A percentile compares a stretch with the other conserved stretches of the same genome.
phyloP scores from a whole-genome alignment of 1,140 invertebrate genomes.

The Ptiloglossa arizonensis region DNA sequence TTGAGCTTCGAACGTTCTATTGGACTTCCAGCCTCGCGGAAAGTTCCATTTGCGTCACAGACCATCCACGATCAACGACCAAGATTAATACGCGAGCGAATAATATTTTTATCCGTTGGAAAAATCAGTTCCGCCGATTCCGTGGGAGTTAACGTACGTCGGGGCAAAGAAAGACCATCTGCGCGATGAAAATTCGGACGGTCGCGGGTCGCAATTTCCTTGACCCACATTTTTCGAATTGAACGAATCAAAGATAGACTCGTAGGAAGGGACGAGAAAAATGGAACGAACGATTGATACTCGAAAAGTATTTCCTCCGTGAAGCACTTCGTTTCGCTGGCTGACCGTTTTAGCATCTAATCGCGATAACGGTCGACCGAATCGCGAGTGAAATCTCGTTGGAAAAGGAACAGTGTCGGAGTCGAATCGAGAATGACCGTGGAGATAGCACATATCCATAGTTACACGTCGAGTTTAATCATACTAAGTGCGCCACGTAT shows the following conservation, averaged over 20 bases:
- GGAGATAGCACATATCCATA: constrained; percentile 27
- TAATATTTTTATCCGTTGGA: neutral
- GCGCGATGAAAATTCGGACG: neutral
- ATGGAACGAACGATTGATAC: constrained; percentile 29
- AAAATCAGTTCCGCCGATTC: neutral
- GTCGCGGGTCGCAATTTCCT: neutral
- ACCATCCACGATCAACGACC: too few relatives aligned
- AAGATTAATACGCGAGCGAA: too few relatives aligned
- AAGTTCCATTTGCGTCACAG: too few relatives aligned
- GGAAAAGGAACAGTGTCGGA: neutral
- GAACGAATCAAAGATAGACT: constrained; percentile 18
- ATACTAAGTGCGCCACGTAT: constrained; percentile 62
- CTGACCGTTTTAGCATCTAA: constrained; percentile 42
- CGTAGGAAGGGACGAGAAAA: neutral
- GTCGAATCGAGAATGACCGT: neutral
- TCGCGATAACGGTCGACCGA: constrained; percentile 20
- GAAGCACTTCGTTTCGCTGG: neutral
- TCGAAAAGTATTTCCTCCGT: constrained; percentile 12
- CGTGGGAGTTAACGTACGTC: too few relatives aligned
- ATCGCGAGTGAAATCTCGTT: neutral
- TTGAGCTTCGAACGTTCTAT: too few relatives aligned
- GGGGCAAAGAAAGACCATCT: neutral
- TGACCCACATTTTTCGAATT: constrained; percentile 13
- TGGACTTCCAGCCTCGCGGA: too few relatives aligned
- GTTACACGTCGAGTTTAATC: constrained; percentile 64